Evolutionary conservation across 2,797 vertebrate genomes (phyloP).

Genomic region (Phrynocephalus forsythii): DNA sequence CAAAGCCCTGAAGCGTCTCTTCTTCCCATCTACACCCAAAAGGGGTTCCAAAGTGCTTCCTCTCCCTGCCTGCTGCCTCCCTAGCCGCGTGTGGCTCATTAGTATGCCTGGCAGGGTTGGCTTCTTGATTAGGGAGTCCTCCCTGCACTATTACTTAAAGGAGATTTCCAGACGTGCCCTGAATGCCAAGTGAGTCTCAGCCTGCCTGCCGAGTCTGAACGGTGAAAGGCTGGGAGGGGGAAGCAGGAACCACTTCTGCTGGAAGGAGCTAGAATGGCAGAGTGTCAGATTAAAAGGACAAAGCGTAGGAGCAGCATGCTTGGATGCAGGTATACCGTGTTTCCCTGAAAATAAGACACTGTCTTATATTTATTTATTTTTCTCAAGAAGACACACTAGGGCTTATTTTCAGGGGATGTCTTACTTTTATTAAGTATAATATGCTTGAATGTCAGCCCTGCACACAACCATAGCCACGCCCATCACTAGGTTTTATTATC

Average conservation of each 20-base stretch:
- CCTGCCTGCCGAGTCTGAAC: slow-evolving; percentile 24
- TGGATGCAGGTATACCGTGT: no score
- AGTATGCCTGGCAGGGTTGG: slow-evolving; percentile 31
- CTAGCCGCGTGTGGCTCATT: slow-evolving; percentile 13
- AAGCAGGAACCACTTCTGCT: neutral
- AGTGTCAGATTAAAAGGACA: neutral
- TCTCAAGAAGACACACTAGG: no score
- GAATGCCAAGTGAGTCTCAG: slow-evolving; percentile 17
- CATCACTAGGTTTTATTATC: no score
- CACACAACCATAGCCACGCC: no score
- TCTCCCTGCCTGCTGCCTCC: slow-evolving; percentile 5
- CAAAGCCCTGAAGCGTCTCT: neutral
- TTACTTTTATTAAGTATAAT: no score
- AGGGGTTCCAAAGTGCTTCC: neutral
- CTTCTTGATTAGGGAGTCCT: slow-evolving; percentile 47
- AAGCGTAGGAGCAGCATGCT: neutral
- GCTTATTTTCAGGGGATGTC: no score
- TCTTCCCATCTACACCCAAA: neutral
- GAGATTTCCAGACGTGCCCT: slow-evolving; percentile 44
- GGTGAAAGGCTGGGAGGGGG: neutral
- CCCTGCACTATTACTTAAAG: slow-evolving; percentile 42
- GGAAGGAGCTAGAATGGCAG: neutral
- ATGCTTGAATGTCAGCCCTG: no score
- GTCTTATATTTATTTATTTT: no score
- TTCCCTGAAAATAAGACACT: no score